Evolutionary conservation across 2,797 vertebrate genomes (phyloP).

Genomic region (Malurus splendens): DNA sequence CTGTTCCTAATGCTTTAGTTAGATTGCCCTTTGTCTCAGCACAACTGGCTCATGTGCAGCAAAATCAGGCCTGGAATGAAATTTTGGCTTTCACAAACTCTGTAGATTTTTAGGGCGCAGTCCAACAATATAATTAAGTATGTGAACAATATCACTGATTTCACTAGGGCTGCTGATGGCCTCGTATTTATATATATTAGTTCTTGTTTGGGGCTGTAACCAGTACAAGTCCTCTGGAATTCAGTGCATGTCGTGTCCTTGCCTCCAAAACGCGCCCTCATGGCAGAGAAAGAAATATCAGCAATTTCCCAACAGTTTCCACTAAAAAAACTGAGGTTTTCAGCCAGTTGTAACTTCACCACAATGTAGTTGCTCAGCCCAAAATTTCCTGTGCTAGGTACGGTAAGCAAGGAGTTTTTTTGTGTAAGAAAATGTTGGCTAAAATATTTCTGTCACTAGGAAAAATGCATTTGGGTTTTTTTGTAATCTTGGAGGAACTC

Average conservation of each 20-base stretch:
- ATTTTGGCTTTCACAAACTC: neutral
- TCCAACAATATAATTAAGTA: neutral
- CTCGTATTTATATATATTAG: neutral
- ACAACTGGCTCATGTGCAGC: neutral
- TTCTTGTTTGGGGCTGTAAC: neutral
- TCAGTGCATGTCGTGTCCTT: neutral
- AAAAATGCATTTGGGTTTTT: neutral
- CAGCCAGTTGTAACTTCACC: neutral
- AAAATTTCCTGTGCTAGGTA: neutral
- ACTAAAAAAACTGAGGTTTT: neutral
- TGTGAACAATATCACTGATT: neutral
- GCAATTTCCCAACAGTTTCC: neutral
- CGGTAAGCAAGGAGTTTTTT: neutral
- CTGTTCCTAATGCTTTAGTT: neutral
- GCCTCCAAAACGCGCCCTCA: neutral
- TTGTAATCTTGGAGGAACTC: neutral
- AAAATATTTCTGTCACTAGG: neutral
- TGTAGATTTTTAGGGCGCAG: neutral
- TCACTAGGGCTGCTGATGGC: neutral
- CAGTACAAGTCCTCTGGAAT: neutral
- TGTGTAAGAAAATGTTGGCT: neutral
- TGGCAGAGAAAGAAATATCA: neutral
- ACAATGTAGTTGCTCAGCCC: neutral
- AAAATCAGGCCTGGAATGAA: neutral
- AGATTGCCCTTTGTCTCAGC: neutral